These are phyloP conservation scores for Echinarachnius parma DNA, from an alignment of 53 echinoderm and acorn worm genomes.

Conservation along the genomic window DNA sequence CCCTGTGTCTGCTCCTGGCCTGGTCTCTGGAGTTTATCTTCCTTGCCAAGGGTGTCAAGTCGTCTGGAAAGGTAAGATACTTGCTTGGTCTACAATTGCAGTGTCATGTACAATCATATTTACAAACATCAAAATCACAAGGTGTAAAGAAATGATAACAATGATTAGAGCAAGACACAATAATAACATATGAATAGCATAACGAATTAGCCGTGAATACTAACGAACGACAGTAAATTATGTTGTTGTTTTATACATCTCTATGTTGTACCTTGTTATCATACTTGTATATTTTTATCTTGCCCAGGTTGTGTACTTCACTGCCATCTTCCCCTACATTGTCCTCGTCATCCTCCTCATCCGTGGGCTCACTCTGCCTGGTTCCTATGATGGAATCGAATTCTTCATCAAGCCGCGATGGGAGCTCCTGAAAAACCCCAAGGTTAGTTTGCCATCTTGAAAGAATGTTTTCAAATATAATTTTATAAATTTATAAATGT, in stretches of 20 bases:
- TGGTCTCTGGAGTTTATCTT: conserved; percentile 90
- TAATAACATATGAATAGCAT: too few species aligned
- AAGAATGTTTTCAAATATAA: too few species aligned
- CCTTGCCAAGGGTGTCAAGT: conserved; percentile 92
- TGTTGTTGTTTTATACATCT: neutral
- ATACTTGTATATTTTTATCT: too few species aligned
- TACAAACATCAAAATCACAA: too few species aligned
- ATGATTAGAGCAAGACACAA: too few species aligned
- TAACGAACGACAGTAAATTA: too few species aligned
- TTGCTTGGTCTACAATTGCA: too few species aligned
- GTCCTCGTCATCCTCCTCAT: conserved; percentile 76
- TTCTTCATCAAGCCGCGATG: conserved; percentile 78
- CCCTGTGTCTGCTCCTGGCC: conserved; percentile 77
- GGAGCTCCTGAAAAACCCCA: conserved; percentile 68
- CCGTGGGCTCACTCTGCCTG: conserved; percentile 80
- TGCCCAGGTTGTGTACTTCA: conserved; percentile 91
- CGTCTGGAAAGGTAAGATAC: conserved; percentile 86
- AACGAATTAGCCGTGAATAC: too few species aligned
- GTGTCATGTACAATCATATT: too few species aligned
- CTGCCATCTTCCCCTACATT: conserved; percentile 87
- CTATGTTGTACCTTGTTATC: neutral
- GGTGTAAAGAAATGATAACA: too few species aligned
- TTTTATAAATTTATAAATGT: too few species aligned
- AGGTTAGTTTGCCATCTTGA: too few species aligned
- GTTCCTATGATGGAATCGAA: conserved; percentile 60